Conservation (phyloP, 1,140 invertebrate genomes). For the Diabrotica undecimpunctata region DNA sequence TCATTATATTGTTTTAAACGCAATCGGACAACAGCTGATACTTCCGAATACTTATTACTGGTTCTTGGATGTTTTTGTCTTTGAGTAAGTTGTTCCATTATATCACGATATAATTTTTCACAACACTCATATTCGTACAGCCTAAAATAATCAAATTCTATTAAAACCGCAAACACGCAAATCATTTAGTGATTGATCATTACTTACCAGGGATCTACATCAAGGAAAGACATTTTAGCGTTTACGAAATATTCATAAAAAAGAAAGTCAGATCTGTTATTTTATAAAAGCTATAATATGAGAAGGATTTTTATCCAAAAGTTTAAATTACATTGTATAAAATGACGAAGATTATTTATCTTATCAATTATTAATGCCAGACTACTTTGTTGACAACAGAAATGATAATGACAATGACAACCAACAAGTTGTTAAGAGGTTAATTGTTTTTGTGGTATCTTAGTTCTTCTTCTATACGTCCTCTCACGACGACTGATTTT, state of each 20-base stretch:
- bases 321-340: too few species aligned
- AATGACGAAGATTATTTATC: too few species aligned
- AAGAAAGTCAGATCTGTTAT: too few species aligned
- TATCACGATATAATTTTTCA: constrained; percentile 59
- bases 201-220: background rate
- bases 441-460: too few species aligned
- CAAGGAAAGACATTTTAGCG: background rate
- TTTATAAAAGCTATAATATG: too few species aligned
- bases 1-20: constrained; percentile 59
- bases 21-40: constrained; percentile 59
- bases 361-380: background rate
- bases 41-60: constrained; percentile 53
- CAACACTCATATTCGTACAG: constrained; percentile 63
- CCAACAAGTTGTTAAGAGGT: too few species aligned
- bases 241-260: too few species aligned
- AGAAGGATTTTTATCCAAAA: too few species aligned
- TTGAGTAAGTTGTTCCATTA: constrained; percentile 58
- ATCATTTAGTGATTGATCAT: background rate
- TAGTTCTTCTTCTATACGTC: too few species aligned
- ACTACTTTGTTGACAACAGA: background rate
- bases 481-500: too few species aligned
- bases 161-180: background rate
- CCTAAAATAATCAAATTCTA: constrained; percentile 46
- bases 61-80: constrained; percentile 53
- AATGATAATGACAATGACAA: background rate